Percentiles rank a stretch among this genome's conserved stretches.
Conservation (phyloP, 2,113 vertebrate species). For the Nettapus auritus region DNA sequence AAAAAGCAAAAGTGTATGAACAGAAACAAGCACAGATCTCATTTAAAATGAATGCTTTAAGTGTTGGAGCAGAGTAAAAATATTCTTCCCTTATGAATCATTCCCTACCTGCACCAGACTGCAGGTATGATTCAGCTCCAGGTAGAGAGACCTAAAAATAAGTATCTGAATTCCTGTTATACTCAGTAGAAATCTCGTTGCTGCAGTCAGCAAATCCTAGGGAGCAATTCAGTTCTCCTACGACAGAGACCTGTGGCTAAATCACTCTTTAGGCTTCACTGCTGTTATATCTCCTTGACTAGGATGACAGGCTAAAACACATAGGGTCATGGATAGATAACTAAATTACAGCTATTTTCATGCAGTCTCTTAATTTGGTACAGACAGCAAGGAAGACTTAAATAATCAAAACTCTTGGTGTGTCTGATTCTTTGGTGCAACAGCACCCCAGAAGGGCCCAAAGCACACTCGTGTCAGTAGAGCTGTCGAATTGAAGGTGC, state of each 20-base stretch:
- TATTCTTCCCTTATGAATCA: neutral
- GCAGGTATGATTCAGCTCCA: neutral
- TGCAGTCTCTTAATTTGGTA: neutral
- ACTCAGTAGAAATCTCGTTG: neutral
- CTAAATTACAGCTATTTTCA: neutral
- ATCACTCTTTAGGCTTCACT: neutral
- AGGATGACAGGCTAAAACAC: neutral
- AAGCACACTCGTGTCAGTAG: neutral
- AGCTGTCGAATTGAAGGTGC: neutral
- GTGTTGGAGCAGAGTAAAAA: neutral
- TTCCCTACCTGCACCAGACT: neutral
- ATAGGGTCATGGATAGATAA: rapidly evolving
- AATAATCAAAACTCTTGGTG: neutral
- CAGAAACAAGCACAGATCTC: neutral
- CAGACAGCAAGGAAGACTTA: neutral
- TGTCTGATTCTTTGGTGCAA: neutral
- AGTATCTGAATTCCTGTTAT: neutral
- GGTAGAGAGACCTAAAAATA: neutral
- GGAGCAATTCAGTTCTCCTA: neutral
- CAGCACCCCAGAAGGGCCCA: neutral
- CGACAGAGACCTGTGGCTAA: neutral
- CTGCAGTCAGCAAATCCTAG: neutral
- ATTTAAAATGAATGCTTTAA: neutral
- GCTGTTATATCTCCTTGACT: neutral
- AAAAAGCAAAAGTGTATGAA: neutral